phyloP scores from a whole-genome alignment of 2,888 invertebrate genomes.

The Drosophila aldrichi region DNA sequence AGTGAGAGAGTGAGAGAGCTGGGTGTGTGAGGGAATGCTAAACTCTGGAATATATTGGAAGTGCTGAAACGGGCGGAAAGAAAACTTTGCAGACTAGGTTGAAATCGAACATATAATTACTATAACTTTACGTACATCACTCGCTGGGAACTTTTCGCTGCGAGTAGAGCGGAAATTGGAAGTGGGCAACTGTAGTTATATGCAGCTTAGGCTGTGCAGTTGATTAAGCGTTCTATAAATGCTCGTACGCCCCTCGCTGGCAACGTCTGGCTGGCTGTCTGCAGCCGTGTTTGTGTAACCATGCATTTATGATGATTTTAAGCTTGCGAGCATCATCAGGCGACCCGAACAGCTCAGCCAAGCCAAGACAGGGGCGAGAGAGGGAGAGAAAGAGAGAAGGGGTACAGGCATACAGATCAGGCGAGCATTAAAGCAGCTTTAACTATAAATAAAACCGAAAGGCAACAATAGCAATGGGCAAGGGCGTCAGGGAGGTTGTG shows the following conservation, averaged over 20 bases:
- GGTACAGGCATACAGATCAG: conserved; percentile 36
- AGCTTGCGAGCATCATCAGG: conserved; percentile 71
- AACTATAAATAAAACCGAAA: conserved; percentile 77
- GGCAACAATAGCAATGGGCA: conserved; percentile 58
- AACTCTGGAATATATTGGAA: not conserved
- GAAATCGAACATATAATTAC: not conserved
- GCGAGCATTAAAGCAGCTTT: conserved; percentile 69
- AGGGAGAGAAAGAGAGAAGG: not conserved
- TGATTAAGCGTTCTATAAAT: not conserved
- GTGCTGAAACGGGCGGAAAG: not conserved
- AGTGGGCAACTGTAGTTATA: not conserved
- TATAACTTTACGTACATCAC: not conserved
- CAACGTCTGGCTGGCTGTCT: conserved; percentile 29
- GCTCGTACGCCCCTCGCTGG: conserved; percentile 11
- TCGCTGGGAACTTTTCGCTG: not conserved
- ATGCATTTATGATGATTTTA: conserved; percentile 82
- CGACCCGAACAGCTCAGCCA: conserved; percentile 30
- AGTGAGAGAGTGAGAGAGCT: not conserved
- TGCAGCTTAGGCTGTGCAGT: not conserved
- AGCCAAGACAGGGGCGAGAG: not conserved
- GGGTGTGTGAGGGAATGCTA: not conserved
- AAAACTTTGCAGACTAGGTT: not conserved
- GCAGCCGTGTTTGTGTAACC: conserved; percentile 56
- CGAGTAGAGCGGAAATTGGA: not conserved
- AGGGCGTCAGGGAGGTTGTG: not conserved